phyloP scores from a whole-genome alignment of 2,113 vertebrate genomes.

The Rissa tridactyla region DNA sequence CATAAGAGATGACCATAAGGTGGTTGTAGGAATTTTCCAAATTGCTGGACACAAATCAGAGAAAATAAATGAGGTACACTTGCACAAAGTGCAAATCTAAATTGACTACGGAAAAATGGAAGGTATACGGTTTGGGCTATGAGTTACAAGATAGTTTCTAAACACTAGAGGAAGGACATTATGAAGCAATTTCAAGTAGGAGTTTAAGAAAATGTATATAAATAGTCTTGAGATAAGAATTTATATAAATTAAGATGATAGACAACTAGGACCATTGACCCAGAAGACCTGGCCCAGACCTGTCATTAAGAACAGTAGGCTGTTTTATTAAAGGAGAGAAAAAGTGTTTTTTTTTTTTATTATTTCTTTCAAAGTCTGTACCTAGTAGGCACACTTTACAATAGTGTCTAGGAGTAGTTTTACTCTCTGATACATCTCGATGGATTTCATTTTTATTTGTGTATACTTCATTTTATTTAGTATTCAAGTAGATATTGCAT shows the following conservation, averaged over 20 bases:
- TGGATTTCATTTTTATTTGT: neutral
- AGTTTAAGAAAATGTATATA: neutral
- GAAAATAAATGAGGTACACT: neutral
- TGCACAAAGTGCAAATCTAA: neutral
- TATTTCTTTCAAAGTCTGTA: neutral
- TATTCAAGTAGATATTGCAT: neutral
- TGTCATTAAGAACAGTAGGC: neutral
- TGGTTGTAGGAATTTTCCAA: neutral
- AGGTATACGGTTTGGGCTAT: neutral
- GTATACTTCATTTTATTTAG: neutral
- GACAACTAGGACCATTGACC: neutral
- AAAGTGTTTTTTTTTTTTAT: neutral
- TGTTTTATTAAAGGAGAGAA: neutral
- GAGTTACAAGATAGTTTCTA: neutral
- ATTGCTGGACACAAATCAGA: neutral
- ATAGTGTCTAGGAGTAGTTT: neutral
- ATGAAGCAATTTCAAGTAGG: neutral
- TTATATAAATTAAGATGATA: neutral
- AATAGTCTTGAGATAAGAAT: neutral
- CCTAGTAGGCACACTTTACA: neutral
- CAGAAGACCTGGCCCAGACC: neutral
- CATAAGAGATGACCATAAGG: neutral
- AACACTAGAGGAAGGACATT: neutral
- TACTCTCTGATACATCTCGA: neutral
- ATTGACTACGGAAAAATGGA: neutral